phyloP scores from a whole-genome alignment of 2,113 vertebrate species.

The Ciconia stormi region DNA sequence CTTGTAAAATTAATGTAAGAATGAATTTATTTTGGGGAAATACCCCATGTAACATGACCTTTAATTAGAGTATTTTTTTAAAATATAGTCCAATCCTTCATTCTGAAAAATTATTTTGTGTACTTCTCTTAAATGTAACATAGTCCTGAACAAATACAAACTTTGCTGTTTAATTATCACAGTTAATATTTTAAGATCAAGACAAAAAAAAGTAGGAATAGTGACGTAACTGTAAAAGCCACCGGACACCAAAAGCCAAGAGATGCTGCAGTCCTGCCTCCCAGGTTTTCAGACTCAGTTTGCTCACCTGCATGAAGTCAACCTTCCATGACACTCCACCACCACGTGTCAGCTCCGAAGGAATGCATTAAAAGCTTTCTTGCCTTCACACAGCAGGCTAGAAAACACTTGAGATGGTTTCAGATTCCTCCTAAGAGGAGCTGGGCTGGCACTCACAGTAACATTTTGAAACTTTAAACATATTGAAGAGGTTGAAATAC shows the following conservation, averaged over 20 bases:
- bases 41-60: neutral
- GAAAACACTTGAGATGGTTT: neutral
- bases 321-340: neutral
- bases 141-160: neutral
- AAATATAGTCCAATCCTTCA: neutral
- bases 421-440: neutral
- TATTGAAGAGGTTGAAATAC: neutral
- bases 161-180: neutral
- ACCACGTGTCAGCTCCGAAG: accelerated
- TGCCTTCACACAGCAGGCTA: neutral
- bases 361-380: neutral
- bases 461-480: neutral
- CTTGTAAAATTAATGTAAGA: neutral
- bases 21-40: neutral
- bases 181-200: neutral
- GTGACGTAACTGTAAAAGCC: neutral
- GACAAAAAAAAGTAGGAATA: neutral
- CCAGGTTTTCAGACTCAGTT: neutral
- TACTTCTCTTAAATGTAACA: neutral
- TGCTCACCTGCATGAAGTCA: neutral
- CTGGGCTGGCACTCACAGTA: neutral
- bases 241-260: neutral
- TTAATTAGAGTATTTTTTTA: neutral
- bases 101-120: neutral
- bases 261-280: neutral